Percentiles rank a stretch among this genome's conserved stretches.
phyloP scores from a whole-genome alignment of 2,888 invertebrate genomes.

The Pharmacophagus antenor region DNA sequence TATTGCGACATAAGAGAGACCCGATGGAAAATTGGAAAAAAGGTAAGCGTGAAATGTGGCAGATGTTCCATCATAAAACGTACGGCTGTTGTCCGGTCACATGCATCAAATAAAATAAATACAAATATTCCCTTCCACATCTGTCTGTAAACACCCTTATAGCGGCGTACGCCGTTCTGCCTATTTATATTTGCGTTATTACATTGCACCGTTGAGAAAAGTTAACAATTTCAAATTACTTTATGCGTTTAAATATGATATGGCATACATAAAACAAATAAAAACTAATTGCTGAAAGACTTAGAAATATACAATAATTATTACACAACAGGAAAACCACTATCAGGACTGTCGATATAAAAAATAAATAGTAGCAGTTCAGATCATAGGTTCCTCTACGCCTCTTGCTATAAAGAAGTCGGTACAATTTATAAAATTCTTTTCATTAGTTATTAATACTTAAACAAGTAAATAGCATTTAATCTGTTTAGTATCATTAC shows the following conservation, averaged over 20 bases:
- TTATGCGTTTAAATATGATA: background rate
- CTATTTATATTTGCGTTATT: slow-evolving; percentile 17
- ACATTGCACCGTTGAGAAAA: background rate
- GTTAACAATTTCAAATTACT: background rate
- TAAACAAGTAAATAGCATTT: too few relatives aligned
- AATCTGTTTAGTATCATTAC: too few relatives aligned
- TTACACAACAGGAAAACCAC: too few relatives aligned
- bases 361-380: too few relatives aligned
- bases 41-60: slow-evolving; percentile 74
- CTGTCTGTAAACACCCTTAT: slow-evolving; percentile 23
- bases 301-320: too few relatives aligned
- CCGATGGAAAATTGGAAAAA: slow-evolving; percentile 71
- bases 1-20: slow-evolving; percentile 63
- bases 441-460: too few relatives aligned
- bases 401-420: too few relatives aligned
- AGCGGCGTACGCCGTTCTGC: slow-evolving; percentile 6
- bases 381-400: too few relatives aligned
- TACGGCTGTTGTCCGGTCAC: slow-evolving; percentile 40
- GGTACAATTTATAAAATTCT: too few relatives aligned
- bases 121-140: slow-evolving; percentile 31
- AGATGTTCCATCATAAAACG: slow-evolving; percentile 61
- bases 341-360: too few relatives aligned
- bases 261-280: too few relatives aligned
- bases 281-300: too few relatives aligned
- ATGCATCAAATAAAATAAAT: slow-evolving; percentile 45